Conservation (phyloP, 2,888 invertebrate species). For the Fissipunctia ypsillon region DNA sequence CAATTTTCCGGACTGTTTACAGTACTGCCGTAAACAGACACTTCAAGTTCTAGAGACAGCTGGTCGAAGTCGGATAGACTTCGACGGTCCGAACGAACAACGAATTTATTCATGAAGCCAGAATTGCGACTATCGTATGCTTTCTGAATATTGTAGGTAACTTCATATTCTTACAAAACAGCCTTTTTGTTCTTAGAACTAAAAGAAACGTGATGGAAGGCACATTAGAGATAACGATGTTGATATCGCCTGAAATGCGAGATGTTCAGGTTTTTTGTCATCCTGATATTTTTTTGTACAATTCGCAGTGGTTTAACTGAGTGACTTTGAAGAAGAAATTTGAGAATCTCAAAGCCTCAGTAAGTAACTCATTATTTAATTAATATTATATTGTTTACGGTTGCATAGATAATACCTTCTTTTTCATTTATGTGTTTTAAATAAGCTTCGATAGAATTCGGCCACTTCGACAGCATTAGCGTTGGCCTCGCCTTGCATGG, state of each 20-base stretch:
- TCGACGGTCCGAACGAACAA: not conserved
- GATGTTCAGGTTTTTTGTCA: slow-evolving; percentile 13
- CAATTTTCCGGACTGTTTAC: not conserved
- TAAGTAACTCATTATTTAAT: not conserved
- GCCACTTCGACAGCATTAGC: too few species aligned
- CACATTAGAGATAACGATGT: slow-evolving; percentile 30
- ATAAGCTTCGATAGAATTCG: too few species aligned
- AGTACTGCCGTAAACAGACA: not conserved
- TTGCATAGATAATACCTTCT: too few species aligned
- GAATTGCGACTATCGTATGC: not conserved
- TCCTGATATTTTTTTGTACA: not conserved
- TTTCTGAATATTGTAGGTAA: not conserved
- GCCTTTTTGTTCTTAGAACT: not conserved
- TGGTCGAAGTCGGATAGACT: not conserved
- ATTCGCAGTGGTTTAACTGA: not conserved
- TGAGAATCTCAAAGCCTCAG: not conserved
- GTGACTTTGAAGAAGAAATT: not conserved
- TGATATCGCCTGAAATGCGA: slow-evolving; percentile 19
- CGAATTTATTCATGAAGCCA: slow-evolving; percentile 17
- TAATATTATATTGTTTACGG: not conserved
- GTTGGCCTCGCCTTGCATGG: too few species aligned
- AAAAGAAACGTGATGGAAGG: slow-evolving; percentile 23
- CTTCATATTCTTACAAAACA: not conserved
- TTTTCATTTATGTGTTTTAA: too few species aligned
- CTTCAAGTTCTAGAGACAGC: not conserved